Base-by-base conservation (phyloP, 2,113 vertebrate genomes). In the Micronisus gabar region DNA sequence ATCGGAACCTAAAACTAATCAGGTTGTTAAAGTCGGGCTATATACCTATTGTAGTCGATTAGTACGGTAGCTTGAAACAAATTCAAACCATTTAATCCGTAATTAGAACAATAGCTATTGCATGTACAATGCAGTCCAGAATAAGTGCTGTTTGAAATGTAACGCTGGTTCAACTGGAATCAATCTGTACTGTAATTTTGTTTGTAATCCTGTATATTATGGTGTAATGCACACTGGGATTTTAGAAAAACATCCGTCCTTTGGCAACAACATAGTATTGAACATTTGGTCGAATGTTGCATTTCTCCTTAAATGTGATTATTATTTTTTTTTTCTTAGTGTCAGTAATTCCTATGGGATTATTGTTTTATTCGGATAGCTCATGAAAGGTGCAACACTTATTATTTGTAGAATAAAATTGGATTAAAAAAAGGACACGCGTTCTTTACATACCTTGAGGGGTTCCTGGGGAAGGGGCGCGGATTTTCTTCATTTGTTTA, bases 201-300 rank as follows among this genome's bases (percentile, higher is more conserved):
- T 98, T 98, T 98, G 98, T 99, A 98, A 98, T 98, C 96, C 96
- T 98, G 98, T 99, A 98, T 98, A 98, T 98, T 98, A 98, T 98
- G 97, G 97, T 98, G 98, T 98, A 98, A 98, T 98, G 98, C 98
- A 98, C 98, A 99, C 94, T 97, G 98, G 98, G 95, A 95, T 98
- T 97, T 98, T 98, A 98, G 98, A 96, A 92, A 62, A 97, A 97
- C 85, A 97, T 96, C 95, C 97, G 97, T 97, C 95, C 96, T 97
- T 98, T 98, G 98, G 97, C 97, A 98, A 98, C 98, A 95, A 98
- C 97, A 98, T 98, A 98, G 97, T 98, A 98, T 98, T 98, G 94
- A 98, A 98, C 98, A 98, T 97, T 97, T 98, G 93, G 97, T 97
- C 94, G 96, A 95, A 96, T 97, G 98, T 98, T 98, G 98, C 96